Base-by-base conservation (phyloP, 2,797 vertebrate species). In the Microctenopoma stevenorrisi region DNA sequence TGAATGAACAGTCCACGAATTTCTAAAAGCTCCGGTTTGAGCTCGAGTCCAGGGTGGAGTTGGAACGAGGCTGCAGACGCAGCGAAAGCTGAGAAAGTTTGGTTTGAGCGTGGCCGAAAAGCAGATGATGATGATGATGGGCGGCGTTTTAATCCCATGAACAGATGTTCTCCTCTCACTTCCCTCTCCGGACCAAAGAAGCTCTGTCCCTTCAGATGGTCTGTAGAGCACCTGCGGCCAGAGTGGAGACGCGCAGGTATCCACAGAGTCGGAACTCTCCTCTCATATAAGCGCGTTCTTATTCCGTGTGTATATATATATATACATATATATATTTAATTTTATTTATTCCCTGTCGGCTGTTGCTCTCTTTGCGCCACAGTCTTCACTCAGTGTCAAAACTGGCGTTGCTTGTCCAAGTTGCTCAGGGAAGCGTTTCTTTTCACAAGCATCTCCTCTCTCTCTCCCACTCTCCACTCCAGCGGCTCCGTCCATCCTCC, bases 371-470 rank as follows among this genome's bases (percentile, higher is more conserved):
- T 76, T 60, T 55, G 68, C 86, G 74, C 80, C 76, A 78, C 79
- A 64, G 58, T 67, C 90, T 88, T 91, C 90, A 88, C 80, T 89
- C 88, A 83, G 77, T 86, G 85, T 85, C 86, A 86, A 88, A 55
- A 57, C 82, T 64, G 64, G 64, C 65, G 80, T 68, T 79, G 86
- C 81, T 84, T 81, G 86, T 89, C 82, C 82, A 84, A 90, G 85
- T 80, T 72, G 86, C 86, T 83, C 80, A 68, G 80, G 72, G 80
- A 88, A 87, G 86, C 89, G 72, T 86, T 86, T 91, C 88, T 88
- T 72, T 88, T 79, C 85, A 66, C 49, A 47, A 18, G 53, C 72
- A 22, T 60, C 71, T 73, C 60, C 44, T 48, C 77, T 48, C 62
- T 44, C 66, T 48, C 22, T 22, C 62, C 40, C 66, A 63, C 71